A percentile compares a stretch with the other conserved stretches of the same genome.
Evolutionary conservation across 2,113 vertebrate species (phyloP).

Genomic region (Pipra filicauda): DNA sequence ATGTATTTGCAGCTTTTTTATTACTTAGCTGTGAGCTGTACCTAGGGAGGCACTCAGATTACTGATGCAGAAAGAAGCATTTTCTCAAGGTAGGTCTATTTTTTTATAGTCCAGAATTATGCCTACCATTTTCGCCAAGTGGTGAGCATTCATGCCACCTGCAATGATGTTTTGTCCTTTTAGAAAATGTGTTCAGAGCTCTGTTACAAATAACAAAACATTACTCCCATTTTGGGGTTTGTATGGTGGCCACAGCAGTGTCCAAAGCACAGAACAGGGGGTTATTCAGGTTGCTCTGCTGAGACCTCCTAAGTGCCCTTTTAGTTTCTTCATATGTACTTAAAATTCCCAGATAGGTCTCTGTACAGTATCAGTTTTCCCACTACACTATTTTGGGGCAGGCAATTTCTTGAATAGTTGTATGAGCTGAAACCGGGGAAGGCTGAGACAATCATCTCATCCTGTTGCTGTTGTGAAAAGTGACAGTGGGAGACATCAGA

Average conservation of each 20-base stretch:
- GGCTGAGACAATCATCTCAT: not conserved
- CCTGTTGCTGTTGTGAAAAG: conserved; percentile 2
- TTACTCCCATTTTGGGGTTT: not conserved
- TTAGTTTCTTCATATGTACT: not conserved
- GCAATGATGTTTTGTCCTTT: not conserved
- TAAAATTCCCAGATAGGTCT: not conserved
- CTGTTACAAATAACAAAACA: not conserved
- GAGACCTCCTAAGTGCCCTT: not conserved
- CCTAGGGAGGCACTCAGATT: not conserved
- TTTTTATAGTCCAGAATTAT: not conserved
- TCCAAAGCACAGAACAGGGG: not conserved
- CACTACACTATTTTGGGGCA: not conserved
- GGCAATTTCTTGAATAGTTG: not conserved
- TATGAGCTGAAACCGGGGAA: not conserved
- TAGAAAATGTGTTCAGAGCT: not conserved
- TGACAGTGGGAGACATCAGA: conserved; percentile 4
- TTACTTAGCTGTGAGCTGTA: not conserved
- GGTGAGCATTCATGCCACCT: not conserved
- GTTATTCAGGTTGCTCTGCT: not conserved
- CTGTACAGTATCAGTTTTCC: not conserved
- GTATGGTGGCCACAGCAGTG: not conserved
- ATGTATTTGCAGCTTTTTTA: not conserved
- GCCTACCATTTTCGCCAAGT: not conserved
- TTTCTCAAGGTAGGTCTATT: not conserved
- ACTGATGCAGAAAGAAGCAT: not conserved